Conservation (phyloP, 2,888 invertebrate species). For the Abrostola triplasia region DNA sequence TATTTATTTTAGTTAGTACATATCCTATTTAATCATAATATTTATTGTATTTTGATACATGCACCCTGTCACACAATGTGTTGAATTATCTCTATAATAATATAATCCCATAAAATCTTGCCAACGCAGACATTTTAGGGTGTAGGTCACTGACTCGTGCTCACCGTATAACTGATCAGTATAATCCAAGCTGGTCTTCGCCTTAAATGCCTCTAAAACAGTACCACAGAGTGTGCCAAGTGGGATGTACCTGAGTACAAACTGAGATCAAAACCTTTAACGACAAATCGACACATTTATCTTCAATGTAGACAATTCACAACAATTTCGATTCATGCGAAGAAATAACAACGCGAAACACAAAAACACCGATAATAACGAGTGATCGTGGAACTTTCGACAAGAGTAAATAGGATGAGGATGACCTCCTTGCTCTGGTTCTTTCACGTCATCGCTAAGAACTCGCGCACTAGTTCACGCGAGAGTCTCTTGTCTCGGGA, state of each 20-base stretch:
- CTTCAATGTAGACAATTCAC: constrained; percentile 78
- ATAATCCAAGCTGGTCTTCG: constrained; percentile 65
- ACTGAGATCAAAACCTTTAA: constrained; percentile 72
- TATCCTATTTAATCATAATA: constrained; percentile 63
- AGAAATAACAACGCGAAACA: constrained; percentile 84
- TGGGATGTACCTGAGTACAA: constrained; percentile 83
- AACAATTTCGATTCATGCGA: constrained; percentile 85
- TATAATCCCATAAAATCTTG: constrained; percentile 52
- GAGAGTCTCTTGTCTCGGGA: constrained; percentile 33
- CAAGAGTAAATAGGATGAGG: constrained; percentile 75
- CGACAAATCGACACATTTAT: constrained; percentile 75
- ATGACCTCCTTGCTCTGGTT: constrained; percentile 67
- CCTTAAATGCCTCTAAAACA: constrained; percentile 70
- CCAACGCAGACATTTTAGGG: constrained; percentile 59
- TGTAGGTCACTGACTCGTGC: constrained; percentile 65
- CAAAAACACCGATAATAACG: constrained; percentile 80
- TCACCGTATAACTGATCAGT: constrained; percentile 55
- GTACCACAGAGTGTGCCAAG: constrained; percentile 87
- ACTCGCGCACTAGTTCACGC: constrained; percentile 44
- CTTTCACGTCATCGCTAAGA: constrained; percentile 55
- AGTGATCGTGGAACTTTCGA: constrained; percentile 74
- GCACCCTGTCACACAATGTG: constrained; percentile 88
- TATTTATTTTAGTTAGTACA: constrained; percentile 56
- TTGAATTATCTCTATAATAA: constrained; percentile 56
- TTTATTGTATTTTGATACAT: constrained; percentile 79